These are phyloP conservation scores for Lapara coniferarum DNA, from an alignment of 2,888 invertebrate species.

Conservation along the genomic window DNA sequence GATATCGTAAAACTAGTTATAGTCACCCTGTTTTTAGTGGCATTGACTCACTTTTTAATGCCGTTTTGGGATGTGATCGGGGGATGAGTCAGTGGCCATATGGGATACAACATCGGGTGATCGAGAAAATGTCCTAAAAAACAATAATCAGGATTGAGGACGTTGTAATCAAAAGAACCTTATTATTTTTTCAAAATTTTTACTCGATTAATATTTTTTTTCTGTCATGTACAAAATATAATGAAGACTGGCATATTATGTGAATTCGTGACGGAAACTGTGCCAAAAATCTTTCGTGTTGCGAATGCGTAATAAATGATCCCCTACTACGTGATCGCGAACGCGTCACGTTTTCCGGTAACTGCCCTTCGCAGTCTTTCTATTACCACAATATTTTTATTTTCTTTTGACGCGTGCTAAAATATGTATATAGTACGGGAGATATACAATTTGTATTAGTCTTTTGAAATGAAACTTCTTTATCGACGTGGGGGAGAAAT, in stretches of 20 bases:
- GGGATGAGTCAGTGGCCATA: no score
- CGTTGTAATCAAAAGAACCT: no score
- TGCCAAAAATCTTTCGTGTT: constrained; percentile 10
- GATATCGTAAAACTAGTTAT: not conserved
- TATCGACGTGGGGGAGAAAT: no score
- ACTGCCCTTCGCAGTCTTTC: constrained; percentile 25
- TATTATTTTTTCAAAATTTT: no score
- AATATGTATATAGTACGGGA: not conserved
- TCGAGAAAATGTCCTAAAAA: no score
- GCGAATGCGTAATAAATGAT: not conserved
- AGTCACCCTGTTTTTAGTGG: no score
- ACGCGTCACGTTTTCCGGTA: constrained; percentile 41
- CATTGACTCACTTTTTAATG: no score
- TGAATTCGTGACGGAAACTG: not conserved
- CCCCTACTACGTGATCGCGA: constrained; percentile 20
- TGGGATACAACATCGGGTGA: no score
- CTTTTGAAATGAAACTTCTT: no score
- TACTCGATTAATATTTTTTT: not conserved
- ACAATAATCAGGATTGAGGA: no score
- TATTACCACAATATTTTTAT: constrained; percentile 13
- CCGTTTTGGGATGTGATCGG: no score
- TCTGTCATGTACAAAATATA: not conserved
- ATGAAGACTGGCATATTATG: not conserved
- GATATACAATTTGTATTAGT: constrained; percentile 15
- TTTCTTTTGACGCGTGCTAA: not conserved